These are phyloP conservation scores for Huso huso DNA, from an alignment of 2,797 vertebrate genomes.

Conservation along the genomic window DNA sequence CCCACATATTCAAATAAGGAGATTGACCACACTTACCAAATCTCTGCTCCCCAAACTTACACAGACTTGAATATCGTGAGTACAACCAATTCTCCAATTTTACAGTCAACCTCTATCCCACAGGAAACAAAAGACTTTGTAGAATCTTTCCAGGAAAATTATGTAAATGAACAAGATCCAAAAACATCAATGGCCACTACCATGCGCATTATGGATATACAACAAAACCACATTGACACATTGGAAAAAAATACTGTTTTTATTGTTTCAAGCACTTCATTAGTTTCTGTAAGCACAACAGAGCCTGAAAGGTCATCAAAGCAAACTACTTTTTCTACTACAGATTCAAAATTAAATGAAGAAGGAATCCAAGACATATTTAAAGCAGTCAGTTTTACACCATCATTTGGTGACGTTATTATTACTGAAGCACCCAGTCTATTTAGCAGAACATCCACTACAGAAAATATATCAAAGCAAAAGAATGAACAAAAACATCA, in stretches of 20 bases:
- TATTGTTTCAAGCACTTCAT: not conserved
- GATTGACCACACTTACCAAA: constrained; percentile 23
- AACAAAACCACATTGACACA: constrained; percentile 31
- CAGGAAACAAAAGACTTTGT: constrained; percentile 23
- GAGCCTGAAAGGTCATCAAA: constrained; percentile 11
- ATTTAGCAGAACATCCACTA: constrained; percentile 1
- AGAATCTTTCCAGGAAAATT: constrained; percentile 22
- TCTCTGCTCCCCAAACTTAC: constrained; percentile 23
- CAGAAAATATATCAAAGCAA: constrained; percentile 17
- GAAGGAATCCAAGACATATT: constrained; percentile 23
- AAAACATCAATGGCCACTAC: constrained; percentile 25
- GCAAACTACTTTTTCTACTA: not conserved
- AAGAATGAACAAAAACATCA: constrained; percentile 15
- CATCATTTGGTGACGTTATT: not conserved
- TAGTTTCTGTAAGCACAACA: constrained; percentile 27
- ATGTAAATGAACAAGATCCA: constrained; percentile 25
- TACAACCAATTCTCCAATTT: constrained; percentile 28
- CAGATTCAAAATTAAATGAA: constrained; percentile 26
- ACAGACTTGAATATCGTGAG: constrained; percentile 26
- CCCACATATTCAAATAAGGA: constrained; percentile 22
- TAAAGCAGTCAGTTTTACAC: not conserved
- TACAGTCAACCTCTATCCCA: constrained; percentile 44
- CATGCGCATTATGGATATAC: constrained; percentile 25
- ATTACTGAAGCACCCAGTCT: constrained; percentile 13
- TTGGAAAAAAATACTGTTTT: constrained; percentile 30